Evolutionary conservation across 1,140 invertebrate genomes (phyloP).

Genomic region (Thaumetopoea pityocampa): DNA sequence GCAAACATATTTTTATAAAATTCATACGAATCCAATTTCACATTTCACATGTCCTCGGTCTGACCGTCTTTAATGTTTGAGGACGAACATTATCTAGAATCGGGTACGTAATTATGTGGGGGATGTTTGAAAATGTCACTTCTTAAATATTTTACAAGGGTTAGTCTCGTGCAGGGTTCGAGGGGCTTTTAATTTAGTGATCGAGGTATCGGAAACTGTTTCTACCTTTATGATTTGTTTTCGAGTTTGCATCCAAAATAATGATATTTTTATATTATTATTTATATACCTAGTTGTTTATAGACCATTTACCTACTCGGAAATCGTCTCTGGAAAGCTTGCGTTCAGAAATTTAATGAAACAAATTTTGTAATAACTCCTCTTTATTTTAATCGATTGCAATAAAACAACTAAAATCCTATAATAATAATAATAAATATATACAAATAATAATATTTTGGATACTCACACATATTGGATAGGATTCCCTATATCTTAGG

Average conservation of each 20-base stretch:
- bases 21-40: conserved; percentile 23
- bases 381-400: no score
- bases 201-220: conserved; percentile 15
- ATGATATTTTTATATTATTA: neutral
- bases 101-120: conserved; percentile 31
- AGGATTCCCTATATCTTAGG: no score
- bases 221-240: conserved; percentile 5
- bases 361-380: no score
- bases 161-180: conserved; percentile 12
- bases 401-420: no score
- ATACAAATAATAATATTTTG: no score
- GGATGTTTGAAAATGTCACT: conserved; percentile 24
- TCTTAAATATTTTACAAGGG: conserved; percentile 35
- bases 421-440: no score
- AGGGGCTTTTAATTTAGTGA: conserved; percentile 16
- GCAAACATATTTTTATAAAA: conserved; percentile 6
- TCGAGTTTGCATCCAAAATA: neutral
- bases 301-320: no score
- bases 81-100: conserved; percentile 25
- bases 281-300: neutral
- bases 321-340: no score
- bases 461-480: no score
- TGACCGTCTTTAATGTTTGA: conserved; percentile 10
- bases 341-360: no score
- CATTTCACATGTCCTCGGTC: conserved; percentile 6